Conservation (phyloP, 2,888 invertebrate species). For the Crepidodera aurea region DNA sequence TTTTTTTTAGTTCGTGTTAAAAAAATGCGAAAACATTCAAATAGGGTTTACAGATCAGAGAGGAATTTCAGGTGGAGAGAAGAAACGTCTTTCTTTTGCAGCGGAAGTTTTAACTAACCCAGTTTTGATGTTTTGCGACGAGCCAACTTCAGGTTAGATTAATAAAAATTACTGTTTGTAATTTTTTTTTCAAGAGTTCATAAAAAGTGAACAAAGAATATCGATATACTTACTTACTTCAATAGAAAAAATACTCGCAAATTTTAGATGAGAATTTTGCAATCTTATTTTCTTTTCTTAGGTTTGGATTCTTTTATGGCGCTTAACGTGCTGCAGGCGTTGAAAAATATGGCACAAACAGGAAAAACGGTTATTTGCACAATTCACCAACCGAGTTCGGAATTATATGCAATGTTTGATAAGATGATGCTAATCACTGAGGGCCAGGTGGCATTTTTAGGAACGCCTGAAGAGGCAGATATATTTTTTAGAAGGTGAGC, state of each 20-base stretch:
- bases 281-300: no score
- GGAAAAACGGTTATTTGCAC: constrained; percentile 93
- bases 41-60: constrained; percentile 91
- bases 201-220: no score
- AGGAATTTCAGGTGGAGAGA: constrained; percentile 96
- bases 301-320: constrained; percentile 94
- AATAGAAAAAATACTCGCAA: no score
- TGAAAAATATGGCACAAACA: constrained; percentile 77
- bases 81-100: constrained; percentile 93
- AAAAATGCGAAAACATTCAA: constrained; percentile 88
- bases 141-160: constrained; percentile 84
- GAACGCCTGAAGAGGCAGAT: constrained; percentile 80
- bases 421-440: constrained; percentile 89
- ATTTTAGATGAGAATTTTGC: no score
- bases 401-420: constrained; percentile 89
- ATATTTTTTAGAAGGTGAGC: constrained; percentile 81
- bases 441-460: constrained; percentile 88
- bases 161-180: no score
- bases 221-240: no score
- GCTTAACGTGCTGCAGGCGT: constrained; percentile 84
- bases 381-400: constrained; percentile 95
- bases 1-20: constrained; percentile 74
- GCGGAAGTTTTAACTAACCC: constrained; percentile 97
- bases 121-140: constrained; percentile 94
- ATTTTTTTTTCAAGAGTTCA: no score